Evolutionary conservation across 2,888 invertebrate genomes (phyloP).

Genomic region (Hydropsyche betteni): DNA sequence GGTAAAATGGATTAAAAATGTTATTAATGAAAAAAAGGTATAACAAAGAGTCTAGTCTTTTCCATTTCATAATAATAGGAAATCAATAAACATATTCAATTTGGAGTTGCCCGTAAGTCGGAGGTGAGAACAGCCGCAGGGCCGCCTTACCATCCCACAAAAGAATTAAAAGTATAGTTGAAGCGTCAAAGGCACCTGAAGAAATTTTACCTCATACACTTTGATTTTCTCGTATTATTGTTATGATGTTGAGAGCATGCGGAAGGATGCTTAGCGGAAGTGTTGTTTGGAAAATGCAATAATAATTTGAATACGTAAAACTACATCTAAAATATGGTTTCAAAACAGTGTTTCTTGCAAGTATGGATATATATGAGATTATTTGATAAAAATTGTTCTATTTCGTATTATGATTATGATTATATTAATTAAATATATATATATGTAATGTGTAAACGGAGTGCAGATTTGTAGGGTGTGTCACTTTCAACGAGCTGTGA

Average conservation of each 20-base stretch:
- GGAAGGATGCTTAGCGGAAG: slow-evolving; percentile 38
- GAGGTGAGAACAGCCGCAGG: neutral
- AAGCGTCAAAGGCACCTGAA: slow-evolving; percentile 35
- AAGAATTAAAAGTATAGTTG: neutral
- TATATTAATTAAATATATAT: slow-evolving; percentile 4
- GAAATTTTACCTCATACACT: slow-evolving; percentile 47
- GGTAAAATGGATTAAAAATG: slow-evolving; percentile 50
- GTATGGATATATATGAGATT: slow-evolving; percentile 29
- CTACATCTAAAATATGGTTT: slow-evolving; percentile 19
- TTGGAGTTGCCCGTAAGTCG: slow-evolving; percentile 17
- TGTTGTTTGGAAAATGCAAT: slow-evolving; percentile 44
- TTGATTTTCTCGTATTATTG: slow-evolving; percentile 45
- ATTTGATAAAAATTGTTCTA: neutral
- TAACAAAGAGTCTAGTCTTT: slow-evolving; percentile 51
- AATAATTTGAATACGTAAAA: slow-evolving; percentile 48
- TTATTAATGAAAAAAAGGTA: slow-evolving; percentile 49
- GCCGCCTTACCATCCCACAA: neutral
- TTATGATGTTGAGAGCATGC: slow-evolving; percentile 36
- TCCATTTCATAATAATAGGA: slow-evolving; percentile 47
- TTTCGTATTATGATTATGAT: slow-evolving; percentile 1
- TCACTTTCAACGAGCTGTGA: slow-evolving; percentile 47
- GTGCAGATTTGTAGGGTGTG: slow-evolving; percentile 39
- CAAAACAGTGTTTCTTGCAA: slow-evolving; percentile 28
- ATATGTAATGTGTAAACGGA: slow-evolving; percentile 22
- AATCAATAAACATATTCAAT: slow-evolving; percentile 27